Conservation (phyloP, 2,797 vertebrate genomes). For the Sebastes oblongus region DNA sequence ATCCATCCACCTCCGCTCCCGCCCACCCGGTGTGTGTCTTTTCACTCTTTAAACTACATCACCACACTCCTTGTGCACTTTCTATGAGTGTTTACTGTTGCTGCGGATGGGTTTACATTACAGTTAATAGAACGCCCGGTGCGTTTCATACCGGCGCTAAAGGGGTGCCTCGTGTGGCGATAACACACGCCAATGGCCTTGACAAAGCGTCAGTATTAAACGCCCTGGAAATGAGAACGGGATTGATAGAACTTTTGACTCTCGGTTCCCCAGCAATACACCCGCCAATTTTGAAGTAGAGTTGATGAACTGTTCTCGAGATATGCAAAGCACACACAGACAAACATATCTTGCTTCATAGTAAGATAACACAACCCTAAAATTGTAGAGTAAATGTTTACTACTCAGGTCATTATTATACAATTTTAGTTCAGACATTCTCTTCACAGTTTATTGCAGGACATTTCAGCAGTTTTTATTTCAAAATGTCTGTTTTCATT, state of each 20-base stretch:
- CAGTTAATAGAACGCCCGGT: too few relatives aligned
- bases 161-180: too few relatives aligned
- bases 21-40: neutral
- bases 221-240: too few relatives aligned
- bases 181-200: too few relatives aligned
- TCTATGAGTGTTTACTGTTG: too few relatives aligned
- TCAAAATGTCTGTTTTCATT: neutral
- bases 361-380: too few relatives aligned
- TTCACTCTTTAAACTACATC: too few relatives aligned
- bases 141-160: too few relatives aligned
- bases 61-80: too few relatives aligned
- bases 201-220: too few relatives aligned
- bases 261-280: neutral
- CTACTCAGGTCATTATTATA: neutral
- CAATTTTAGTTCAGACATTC: neutral
- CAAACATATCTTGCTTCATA: neutral
- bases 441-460: neutral
- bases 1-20: too few relatives aligned
- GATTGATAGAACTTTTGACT: neutral
- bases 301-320: neutral
- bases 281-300: neutral
- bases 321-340: neutral
- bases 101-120: too few relatives aligned
- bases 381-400: neutral
- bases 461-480: neutral